Evolutionary conservation across 2,113 vertebrate species (phyloP), one percentile per base, ranked within the genome.

Genomic region (Forbesichthys papilliferus): DNA sequence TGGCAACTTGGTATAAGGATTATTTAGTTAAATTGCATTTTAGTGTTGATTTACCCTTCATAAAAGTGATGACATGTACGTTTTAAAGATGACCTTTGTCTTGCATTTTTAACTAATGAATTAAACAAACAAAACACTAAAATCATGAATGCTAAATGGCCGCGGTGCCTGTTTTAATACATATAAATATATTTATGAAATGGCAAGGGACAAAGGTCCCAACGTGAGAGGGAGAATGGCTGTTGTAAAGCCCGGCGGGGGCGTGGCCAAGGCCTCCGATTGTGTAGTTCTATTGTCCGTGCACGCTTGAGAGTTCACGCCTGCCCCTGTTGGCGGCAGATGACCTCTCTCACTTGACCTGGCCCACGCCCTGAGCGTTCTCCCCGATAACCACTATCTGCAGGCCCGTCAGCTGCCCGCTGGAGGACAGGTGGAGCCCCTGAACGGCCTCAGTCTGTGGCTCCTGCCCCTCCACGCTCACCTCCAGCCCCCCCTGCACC

Each of bases 351-450:
- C 75, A 93, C 77, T 91, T 85, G 60, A 69, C 75, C 67, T 87
- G 74, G 42, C 78, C 71, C 48, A 79, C 86, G 64, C 80, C 89
- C 68, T 79, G 80, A 80, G 79, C 65, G n/a, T 77, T 84, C 0
- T 96, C 95, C 85, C 93, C 95, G 70, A 96, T 80, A 48, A 91
- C 88, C 61, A 90, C 81, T 27, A 91, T 89, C 73, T 88, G 88
- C 0, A 91, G 79, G 1, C 63, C 64, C 5, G 87, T 80, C 66
- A 89, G 42, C 76, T 86, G 87, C 70, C 95, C 95, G 62, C 92
- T 94, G 66, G 94, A 91, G 3, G 95, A 94, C 74, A 92, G 68
- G 78, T 90, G 87, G 66, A 92, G 69, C 66, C 90, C 85, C 92
- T 90, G 76, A 88, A 86, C 94, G 89, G 82, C 94, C 83, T 91